phyloP scores from a whole-genome alignment of 2,888 invertebrate genomes.

The Sturmia bella region DNA sequence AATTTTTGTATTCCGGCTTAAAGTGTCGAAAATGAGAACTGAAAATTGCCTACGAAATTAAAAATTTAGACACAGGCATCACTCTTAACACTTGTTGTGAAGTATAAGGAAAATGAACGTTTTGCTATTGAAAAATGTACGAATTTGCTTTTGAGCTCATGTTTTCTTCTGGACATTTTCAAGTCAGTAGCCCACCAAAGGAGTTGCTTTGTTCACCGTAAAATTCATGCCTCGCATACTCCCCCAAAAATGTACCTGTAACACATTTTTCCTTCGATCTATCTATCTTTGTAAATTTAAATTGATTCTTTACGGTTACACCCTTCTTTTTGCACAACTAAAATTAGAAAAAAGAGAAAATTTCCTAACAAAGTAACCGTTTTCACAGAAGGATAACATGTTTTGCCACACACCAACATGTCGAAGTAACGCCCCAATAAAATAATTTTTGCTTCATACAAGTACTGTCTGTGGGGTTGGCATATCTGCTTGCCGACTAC shows the following conservation, averaged over 20 bases:
- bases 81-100: too few species aligned
- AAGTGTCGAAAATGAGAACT: too few species aligned
- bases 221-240: slow-evolving; percentile 42
- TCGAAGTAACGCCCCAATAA: slow-evolving; percentile 32
- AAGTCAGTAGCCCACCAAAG: slow-evolving; percentile 62
- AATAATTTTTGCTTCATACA: not conserved
- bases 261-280: not conserved
- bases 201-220: slow-evolving; percentile 28
- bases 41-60: too few species aligned
- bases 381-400: slow-evolving; percentile 19
- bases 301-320: slow-evolving; percentile 55
- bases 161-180: not conserved
- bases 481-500: not conserved
- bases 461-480: not conserved
- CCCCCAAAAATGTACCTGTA: not conserved
- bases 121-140: too few species aligned
- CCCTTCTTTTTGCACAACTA: too few species aligned
- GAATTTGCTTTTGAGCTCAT: too few species aligned
- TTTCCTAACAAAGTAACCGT: too few species aligned
- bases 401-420: slow-evolving; percentile 23
- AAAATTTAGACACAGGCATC: too few species aligned
- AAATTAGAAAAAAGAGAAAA: too few species aligned
- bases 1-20: too few species aligned
- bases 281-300: not conserved
- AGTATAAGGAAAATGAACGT: too few species aligned